Conservation (phyloP, 2,113 vertebrate genomes). For the Cheirogaleus medius region DNA sequence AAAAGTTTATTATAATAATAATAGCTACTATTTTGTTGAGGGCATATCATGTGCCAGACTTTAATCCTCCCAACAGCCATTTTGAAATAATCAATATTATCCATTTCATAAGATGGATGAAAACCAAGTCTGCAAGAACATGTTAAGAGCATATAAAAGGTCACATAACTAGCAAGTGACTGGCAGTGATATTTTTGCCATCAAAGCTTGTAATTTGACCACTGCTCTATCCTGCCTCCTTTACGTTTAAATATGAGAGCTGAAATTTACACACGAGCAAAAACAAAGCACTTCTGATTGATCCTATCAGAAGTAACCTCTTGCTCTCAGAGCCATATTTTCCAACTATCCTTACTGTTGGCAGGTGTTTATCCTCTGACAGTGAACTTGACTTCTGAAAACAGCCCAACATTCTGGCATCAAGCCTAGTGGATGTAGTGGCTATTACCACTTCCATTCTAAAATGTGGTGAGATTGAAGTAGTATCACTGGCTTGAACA, state of each 20-base stretch:
- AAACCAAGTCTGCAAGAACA: background rate
- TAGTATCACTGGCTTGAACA: background rate
- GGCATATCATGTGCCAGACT: background rate
- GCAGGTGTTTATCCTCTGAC: background rate
- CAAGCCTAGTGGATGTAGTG: background rate
- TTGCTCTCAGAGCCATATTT: background rate
- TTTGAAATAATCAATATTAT: background rate
- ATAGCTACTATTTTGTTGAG: background rate
- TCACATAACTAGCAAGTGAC: background rate
- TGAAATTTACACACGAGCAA: background rate
- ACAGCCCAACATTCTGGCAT: background rate
- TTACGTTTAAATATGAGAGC: background rate
- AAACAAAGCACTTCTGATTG: background rate
- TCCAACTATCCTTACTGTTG: background rate
- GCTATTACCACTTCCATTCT: background rate
- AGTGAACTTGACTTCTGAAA: background rate
- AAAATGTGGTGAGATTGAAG: background rate
- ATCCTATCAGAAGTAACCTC: background rate
- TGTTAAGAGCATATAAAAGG: background rate
- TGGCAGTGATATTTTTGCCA: background rate
- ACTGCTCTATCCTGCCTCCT: background rate
- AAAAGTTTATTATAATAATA: background rate
- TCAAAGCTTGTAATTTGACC: background rate
- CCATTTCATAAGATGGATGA: background rate
- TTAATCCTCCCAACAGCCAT: background rate